A percentile compares a stretch with the other conserved stretches of the same genome.
These are phyloP conservation scores for Macrocentrus cingulum DNA, from an alignment of 1,140 invertebrate genomes.

Conservation along the genomic window DNA sequence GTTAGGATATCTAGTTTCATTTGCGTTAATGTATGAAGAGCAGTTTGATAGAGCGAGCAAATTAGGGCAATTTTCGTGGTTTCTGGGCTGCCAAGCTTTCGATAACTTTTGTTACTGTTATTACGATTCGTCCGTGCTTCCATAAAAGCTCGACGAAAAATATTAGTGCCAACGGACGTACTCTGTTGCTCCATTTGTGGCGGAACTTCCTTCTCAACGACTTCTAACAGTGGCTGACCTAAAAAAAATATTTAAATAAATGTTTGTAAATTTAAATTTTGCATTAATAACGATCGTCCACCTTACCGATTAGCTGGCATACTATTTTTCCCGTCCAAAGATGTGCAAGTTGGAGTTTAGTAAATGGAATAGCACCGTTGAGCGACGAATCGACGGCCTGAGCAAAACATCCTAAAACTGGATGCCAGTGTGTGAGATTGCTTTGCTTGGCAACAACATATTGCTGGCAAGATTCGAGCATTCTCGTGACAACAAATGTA, in stretches of 20 bases:
- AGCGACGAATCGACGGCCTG: slow-evolving; percentile 81
- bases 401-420: slow-evolving; percentile 95
- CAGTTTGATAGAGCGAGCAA: slow-evolving; percentile 90
- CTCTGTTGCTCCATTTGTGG: slow-evolving; percentile 47
- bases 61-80: slow-evolving; percentile 79
- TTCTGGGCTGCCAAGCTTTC: slow-evolving; percentile 78
- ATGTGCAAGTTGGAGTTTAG: slow-evolving; percentile 80
- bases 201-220: slow-evolving; percentile 55
- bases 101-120: slow-evolving; percentile 65
- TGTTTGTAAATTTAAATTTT: too few species aligned
- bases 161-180: slow-evolving; percentile 52
- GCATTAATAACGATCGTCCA: too few species aligned
- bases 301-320: slow-evolving; percentile 51
- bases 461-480: slow-evolving; percentile 81
- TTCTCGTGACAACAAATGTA: slow-evolving; percentile 74
- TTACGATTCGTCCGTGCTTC: slow-evolving; percentile 61
- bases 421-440: slow-evolving; percentile 95
- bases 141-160: slow-evolving; percentile 58
- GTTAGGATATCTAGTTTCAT: slow-evolving; percentile 93
- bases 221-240: slow-evolving; percentile 58
- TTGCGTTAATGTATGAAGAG: slow-evolving; percentile 86
- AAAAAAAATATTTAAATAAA: slow-evolving; percentile 23
- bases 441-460: slow-evolving; percentile 85
- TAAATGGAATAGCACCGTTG: slow-evolving; percentile 77
- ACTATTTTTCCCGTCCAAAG: slow-evolving; percentile 80